Percentiles rank a stretch among this genome's conserved stretches.
Evolutionary conservation across 2,888 invertebrate species (phyloP).

Genomic region (Hypomecis punctinalis): DNA sequence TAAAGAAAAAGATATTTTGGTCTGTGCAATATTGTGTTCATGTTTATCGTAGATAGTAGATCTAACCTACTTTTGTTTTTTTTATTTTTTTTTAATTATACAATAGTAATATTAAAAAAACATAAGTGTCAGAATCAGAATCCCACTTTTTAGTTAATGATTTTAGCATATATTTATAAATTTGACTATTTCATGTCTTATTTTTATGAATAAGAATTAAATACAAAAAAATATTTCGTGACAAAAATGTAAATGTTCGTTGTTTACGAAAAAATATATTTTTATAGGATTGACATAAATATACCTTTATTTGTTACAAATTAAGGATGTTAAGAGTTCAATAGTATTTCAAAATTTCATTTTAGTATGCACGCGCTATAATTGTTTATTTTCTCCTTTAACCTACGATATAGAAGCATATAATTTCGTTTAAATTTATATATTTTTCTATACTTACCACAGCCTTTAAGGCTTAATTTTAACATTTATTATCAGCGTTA

Average conservation of each 20-base stretch:
- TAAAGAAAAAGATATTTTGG: not conserved
- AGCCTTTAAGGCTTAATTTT: slow-evolving; percentile 73
- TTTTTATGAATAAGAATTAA: slow-evolving; percentile 3
- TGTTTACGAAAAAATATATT: slow-evolving; percentile 12
- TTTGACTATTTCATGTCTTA: no score
- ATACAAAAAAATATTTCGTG: not conserved
- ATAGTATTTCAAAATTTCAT: not conserved
- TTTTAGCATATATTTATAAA: no score
- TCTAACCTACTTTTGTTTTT: no score
- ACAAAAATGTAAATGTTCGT: slow-evolving; percentile 18
- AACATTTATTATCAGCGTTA: slow-evolving; percentile 58
- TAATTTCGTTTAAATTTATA: slow-evolving; percentile 36
- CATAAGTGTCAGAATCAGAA: no score
- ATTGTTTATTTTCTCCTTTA: slow-evolving; percentile 20
- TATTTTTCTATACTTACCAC: slow-evolving; percentile 59
- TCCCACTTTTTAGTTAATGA: no score
- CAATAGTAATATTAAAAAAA: no score
- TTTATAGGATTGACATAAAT: no score
- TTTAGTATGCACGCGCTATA: slow-evolving; percentile 18
- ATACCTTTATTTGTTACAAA: not conserved
- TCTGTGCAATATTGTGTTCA: not conserved
- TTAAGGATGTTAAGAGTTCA: slow-evolving; percentile 1
- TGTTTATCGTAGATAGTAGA: no score
- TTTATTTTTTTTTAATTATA: no score
- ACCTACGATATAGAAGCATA: slow-evolving; percentile 43